These are phyloP conservation scores for Laterallus jamaicensis DNA, from an alignment of 2,113 vertebrate species.

Conservation along the genomic window DNA sequence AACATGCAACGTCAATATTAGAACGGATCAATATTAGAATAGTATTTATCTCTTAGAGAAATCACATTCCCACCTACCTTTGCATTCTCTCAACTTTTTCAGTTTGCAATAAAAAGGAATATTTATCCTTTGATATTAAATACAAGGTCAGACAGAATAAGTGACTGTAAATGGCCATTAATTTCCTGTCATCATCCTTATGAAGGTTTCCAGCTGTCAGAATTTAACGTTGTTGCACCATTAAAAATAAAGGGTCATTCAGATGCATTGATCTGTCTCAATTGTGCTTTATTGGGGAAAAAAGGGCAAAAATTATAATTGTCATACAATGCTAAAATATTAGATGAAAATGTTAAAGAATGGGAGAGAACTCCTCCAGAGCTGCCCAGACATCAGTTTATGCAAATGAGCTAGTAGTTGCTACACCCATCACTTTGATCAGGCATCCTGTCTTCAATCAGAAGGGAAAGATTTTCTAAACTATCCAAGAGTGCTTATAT, in stretches of 20 bases:
- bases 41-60: not conserved
- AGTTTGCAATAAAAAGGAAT: slow-evolving; percentile 29
- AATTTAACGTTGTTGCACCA: slow-evolving; percentile 41
- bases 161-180: slow-evolving; percentile 57
- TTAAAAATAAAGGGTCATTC: slow-evolving; percentile 68
- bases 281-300: slow-evolving; percentile 40
- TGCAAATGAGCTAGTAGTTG: not conserved
- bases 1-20: not conserved
- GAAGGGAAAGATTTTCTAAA: not conserved
- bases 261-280: slow-evolving; percentile 76
- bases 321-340: slow-evolving; percentile 47
- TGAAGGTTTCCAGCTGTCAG: slow-evolving; percentile 79
- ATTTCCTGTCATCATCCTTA: slow-evolving; percentile 74
- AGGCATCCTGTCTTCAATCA: not conserved
- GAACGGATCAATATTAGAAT: too few species aligned
- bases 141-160: slow-evolving; percentile 73
- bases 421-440: not conserved
- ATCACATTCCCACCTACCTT: not conserved
- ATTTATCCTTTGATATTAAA: slow-evolving; percentile 70
- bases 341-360: slow-evolving; percentile 59
- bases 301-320: slow-evolving; percentile 61
- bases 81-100: not conserved
- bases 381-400: not conserved
- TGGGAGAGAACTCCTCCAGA: not conserved
- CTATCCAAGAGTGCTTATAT: not conserved